Base-by-base conservation (phyloP, 2,888 invertebrate genomes). In the Electrophaes corylata region DNA sequence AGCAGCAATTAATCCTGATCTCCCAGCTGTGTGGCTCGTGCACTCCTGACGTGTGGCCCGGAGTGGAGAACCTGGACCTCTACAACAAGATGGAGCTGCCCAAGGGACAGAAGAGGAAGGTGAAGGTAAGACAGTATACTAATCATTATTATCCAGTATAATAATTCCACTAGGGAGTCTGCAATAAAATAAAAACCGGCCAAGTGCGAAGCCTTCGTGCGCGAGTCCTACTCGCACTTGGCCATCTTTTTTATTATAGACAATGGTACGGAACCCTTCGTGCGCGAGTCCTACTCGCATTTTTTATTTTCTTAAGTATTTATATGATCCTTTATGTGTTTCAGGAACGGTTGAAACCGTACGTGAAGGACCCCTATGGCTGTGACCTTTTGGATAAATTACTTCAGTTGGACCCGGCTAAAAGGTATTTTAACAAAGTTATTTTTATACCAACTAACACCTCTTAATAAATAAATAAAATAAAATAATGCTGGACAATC, bases 21-120 rank as follows among this genome's bases (percentile, higher is more conserved):
- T 97, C 97, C 0, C 98, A 98, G 81, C 92, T 99, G 5, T 99
- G 99, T 80, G 99, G 99, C 0, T 97, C 98, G 0, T 98, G 99
- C 63, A 97, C 96, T 0, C 96, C 98, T 0, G 96, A 97, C 64
- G 95, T 96, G 3, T 99, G 99, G 98, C 97, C 98, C 0, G 97
- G 96, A 0, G 98, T 98, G 0, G 98, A 98, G 75, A 95, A 93
- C 69, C 89, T 99, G 14, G 98, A 98, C 66, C 86, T 98, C 0
- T 99, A 95, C 81, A 96, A 94, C 69, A 96, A 96, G 78, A 95
- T 98, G 93, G 97, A 98, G 65, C 88, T 98, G 61, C 96, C 96
- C 0, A 96, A 96, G 74, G 96, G 95, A 43, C 97, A 97, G 84
- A 97, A 97, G 81, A 87, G 97, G 79, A 96, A 96, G 84, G 96